Base-by-base conservation (phyloP, 2,113 vertebrate genomes). In the Laticauda colubrina region DNA sequence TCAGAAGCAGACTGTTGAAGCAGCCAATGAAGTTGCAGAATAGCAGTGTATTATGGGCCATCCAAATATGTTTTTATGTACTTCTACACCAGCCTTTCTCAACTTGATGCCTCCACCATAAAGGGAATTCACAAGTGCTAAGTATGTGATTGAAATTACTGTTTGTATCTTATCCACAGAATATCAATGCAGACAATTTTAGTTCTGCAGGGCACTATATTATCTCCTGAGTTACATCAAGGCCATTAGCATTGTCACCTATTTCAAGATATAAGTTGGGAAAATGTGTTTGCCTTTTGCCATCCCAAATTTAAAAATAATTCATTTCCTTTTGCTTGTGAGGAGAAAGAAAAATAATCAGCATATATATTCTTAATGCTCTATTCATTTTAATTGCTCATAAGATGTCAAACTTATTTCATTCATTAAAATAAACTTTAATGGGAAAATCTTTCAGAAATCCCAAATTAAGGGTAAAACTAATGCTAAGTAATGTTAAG, bases 211-310 rank as follows among this genome's bases (percentile, higher is more conserved):
- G 56, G 56, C 21, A 89, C 54, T 24, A 20, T 9, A n/a, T 51
- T 24, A 21, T 89, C 93, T 85, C n/a, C 12, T 3, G 34, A 45
- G 94, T 45, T 91, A 14, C 86, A 57, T 45, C 0, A 2, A 88
- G 92, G 39, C 8, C 9, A 64, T 90, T 90, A 57, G 6, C 86
- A 24, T 10, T 0, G 90, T 90, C 39, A 29, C 89, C 89, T 85
- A 85, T 90, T 94, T 4, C 15, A 21, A 57, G 92, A 92, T 89
- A 93, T 94, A 85, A 75, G 90, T 24, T 88, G 89, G 61, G 12
- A 89, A 95, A 92, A 10, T 85, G 91, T 81, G 11, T 93, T 56
- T 93, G 26, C 54, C 34, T 92, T 91, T 57, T 94, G 89, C 26
- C 14, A 61, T 51, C 89, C 87, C 39, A 56, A 0, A 75, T 93